Conservation (phyloP, 2,797 vertebrate species). For the Antennarius maculatus region DNA sequence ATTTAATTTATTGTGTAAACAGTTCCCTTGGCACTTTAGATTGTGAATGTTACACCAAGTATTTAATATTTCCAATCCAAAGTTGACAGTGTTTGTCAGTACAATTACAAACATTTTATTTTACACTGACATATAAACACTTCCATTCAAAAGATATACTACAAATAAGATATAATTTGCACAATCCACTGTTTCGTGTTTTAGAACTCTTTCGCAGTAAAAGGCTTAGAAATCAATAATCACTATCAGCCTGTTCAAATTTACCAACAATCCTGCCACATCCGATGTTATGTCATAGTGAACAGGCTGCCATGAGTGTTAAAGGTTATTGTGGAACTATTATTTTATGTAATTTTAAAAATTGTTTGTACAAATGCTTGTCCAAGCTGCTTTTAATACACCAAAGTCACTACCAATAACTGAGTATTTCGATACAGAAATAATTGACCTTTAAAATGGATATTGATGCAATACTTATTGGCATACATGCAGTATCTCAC, state of each 20-base stretch:
- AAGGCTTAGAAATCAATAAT: neutral
- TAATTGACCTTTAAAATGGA: too few relatives aligned
- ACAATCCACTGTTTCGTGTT: neutral
- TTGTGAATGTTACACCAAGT: constrained; percentile 35
- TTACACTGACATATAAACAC: neutral
- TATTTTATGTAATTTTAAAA: constrained; percentile 4
- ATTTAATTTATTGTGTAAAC: constrained; percentile 82
- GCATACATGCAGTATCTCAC: neutral
- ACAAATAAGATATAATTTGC: neutral
- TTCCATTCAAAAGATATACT: neutral
- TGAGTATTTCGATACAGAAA: too few relatives aligned
- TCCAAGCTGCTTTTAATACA: constrained; percentile 8
- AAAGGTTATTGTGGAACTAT: constrained; percentile 18
- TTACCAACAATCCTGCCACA: constrained; percentile 26
- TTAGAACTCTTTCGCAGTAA: constrained; percentile 1
- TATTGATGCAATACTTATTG: neutral
- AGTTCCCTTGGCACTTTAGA: constrained; percentile 62
- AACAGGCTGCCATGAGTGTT: constrained; percentile 61
- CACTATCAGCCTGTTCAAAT: constrained; percentile 32
- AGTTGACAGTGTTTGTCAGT: neutral
- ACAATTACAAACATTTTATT: too few relatives aligned
- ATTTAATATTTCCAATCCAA: constrained; percentile 18
- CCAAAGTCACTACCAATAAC: neutral
- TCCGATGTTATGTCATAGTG: constrained; percentile 55
- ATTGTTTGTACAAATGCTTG: constrained; percentile 22